A percentile compares a stretch with the other conserved stretches of the same genome.
These are phyloP conservation scores for Anthoptus insignis DNA, from an alignment of 2,888 invertebrate species.

Conservation along the genomic window DNA sequence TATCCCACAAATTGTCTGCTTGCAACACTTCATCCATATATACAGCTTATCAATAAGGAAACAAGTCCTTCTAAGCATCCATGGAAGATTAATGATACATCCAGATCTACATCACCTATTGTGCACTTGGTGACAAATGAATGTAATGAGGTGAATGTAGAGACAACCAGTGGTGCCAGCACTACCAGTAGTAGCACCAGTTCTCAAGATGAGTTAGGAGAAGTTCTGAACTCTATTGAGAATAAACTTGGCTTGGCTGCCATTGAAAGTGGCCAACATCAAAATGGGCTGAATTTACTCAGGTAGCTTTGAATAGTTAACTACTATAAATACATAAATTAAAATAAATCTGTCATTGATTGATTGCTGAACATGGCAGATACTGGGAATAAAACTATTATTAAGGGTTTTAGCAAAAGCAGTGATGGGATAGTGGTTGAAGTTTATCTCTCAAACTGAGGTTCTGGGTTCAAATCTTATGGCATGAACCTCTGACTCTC, in stretches of 20 bases:
- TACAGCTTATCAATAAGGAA: constrained; percentile 58
- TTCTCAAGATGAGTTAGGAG: constrained; percentile 75
- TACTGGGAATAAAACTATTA: too few relatives aligned
- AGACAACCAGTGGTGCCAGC: constrained; percentile 48
- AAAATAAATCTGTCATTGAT: too few relatives aligned
- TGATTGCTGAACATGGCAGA: too few relatives aligned
- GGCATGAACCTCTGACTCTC: too few relatives aligned
- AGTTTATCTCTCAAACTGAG: too few relatives aligned
- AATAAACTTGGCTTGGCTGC: constrained; percentile 87
- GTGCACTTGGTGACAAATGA: constrained; percentile 78
- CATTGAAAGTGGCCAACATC: constrained; percentile 83
- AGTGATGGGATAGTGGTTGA: too few relatives aligned
- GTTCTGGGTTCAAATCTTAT: too few relatives aligned
- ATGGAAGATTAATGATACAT: constrained; percentile 61
- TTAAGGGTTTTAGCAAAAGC: too few relatives aligned
- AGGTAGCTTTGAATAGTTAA: constrained; percentile 76
- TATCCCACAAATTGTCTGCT: constrained; percentile 58
- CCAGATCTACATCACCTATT: constrained; percentile 63
- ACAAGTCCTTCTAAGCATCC: constrained; percentile 56
- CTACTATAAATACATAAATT: too few relatives aligned
- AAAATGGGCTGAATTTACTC: constrained; percentile 84
- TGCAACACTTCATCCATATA: constrained; percentile 62
- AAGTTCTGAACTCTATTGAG: constrained; percentile 87
- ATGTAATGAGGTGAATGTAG: constrained; percentile 51
- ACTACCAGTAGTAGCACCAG: constrained; percentile 56